Conservation (phyloP, 2,797 vertebrate species). For the Parauchenoglanis punctatus region DNA sequence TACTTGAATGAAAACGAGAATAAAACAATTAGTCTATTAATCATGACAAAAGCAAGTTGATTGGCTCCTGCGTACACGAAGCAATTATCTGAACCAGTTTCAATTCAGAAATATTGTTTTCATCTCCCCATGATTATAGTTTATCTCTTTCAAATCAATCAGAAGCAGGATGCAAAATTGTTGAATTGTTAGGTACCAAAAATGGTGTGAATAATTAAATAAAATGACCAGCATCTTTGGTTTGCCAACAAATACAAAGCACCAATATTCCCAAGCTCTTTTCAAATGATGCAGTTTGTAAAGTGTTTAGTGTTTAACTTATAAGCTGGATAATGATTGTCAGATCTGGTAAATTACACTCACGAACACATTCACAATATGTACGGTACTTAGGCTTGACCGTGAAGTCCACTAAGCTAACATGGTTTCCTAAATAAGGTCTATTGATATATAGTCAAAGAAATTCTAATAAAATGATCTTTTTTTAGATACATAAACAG, state of each 20-base stretch:
- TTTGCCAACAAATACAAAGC: background rate
- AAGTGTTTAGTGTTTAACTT: background rate
- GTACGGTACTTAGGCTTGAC: background rate
- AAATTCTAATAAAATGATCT: background rate
- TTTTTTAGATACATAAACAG: background rate
- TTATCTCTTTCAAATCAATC: background rate
- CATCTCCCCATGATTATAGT: background rate
- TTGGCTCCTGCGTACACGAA: background rate
- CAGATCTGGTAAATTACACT: background rate
- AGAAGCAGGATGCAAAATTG: background rate
- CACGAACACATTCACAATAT: background rate
- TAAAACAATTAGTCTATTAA: conserved; percentile 16
- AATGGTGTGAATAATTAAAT: background rate
- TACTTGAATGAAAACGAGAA: background rate
- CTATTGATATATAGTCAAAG: background rate
- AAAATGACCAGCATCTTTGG: background rate
- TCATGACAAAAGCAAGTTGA: conserved; percentile 6
- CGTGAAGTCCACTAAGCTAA: background rate
- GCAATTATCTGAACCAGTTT: conserved; percentile 1
- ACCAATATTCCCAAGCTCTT: background rate
- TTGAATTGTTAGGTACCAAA: background rate
- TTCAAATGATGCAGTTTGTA: background rate
- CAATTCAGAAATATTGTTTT: background rate
- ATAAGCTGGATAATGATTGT: background rate
- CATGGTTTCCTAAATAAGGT: background rate